Conservation (phyloP, 2,113 vertebrate species). For the Pygoscelis antarcticus region DNA sequence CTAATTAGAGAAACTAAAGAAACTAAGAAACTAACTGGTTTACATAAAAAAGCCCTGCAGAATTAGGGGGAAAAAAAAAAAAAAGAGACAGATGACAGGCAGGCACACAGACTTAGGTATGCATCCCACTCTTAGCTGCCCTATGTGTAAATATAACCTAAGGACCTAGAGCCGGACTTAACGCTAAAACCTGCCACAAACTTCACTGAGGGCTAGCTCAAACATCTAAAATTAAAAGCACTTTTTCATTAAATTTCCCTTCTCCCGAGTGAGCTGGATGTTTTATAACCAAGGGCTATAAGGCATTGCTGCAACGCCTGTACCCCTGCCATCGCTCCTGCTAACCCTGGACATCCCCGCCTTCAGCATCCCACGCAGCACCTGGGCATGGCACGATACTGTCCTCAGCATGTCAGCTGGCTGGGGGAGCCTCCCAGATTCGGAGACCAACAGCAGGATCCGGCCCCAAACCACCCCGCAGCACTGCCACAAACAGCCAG, state of each 20-base stretch:
- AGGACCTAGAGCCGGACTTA: background rate
- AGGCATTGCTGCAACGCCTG: background rate
- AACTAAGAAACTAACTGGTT: background rate
- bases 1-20: background rate
- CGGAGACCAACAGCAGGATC: too few species aligned
- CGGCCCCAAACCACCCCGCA: background rate
- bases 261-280: accelerated
- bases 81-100: background rate
- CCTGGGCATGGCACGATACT: accelerated
- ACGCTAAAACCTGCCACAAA: background rate
- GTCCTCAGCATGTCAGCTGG: background rate
- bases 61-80: background rate
- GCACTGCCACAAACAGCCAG: background rate
- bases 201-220: background rate
- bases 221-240: background rate
- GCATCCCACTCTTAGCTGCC: background rate
- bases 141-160: background rate
- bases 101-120: background rate
- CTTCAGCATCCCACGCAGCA: background rate
- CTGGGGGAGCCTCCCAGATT: background rate
- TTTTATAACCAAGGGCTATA: background rate
- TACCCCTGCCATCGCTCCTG: background rate
- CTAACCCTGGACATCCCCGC: too few species aligned
- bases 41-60: background rate
- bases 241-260: background rate